Percentiles rank a stretch among this genome's conserved stretches.
phyloP scores from a whole-genome alignment of 2,888 invertebrate genomes.

The Tipula lateralis region DNA sequence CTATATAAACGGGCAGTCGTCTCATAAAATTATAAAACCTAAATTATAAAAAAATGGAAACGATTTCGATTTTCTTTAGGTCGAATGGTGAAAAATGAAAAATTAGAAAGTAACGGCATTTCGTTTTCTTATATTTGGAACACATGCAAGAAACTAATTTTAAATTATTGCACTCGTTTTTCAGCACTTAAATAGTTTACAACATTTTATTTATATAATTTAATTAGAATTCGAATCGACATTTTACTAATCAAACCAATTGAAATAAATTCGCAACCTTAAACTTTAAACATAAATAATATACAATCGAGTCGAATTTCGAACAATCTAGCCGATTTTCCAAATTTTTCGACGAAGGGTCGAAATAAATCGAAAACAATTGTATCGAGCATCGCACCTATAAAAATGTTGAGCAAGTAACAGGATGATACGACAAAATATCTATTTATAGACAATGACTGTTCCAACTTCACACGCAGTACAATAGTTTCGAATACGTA shows the following conservation, averaged over 20 bases:
- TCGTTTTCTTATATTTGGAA: not conserved
- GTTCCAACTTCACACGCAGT: not conserved
- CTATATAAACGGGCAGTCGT: not conserved
- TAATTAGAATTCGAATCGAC: not conserved
- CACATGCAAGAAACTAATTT: not conserved
- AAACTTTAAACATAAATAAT: not conserved
- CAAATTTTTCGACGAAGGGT: not conserved
- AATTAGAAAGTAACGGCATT: not conserved
- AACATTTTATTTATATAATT: not conserved
- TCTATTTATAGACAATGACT: not conserved
- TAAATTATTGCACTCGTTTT: not conserved
- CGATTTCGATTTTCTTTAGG: not conserved
- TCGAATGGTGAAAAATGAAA: not conserved
- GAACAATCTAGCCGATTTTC: not conserved
- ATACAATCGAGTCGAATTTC: not conserved
- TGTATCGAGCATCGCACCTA: not conserved
- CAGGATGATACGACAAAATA: not conserved
- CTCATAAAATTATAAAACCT: not conserved
- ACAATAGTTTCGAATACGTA: not conserved
- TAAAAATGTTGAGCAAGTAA: constrained; percentile 16
- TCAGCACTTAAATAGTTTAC: not conserved
- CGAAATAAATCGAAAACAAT: not conserved
- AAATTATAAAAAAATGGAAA: no score
- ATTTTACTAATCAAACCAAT: not conserved
- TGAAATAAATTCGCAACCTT: not conserved